Conservation (phyloP, 1,140 invertebrate genomes). For the Orius insidiosus region DNA sequence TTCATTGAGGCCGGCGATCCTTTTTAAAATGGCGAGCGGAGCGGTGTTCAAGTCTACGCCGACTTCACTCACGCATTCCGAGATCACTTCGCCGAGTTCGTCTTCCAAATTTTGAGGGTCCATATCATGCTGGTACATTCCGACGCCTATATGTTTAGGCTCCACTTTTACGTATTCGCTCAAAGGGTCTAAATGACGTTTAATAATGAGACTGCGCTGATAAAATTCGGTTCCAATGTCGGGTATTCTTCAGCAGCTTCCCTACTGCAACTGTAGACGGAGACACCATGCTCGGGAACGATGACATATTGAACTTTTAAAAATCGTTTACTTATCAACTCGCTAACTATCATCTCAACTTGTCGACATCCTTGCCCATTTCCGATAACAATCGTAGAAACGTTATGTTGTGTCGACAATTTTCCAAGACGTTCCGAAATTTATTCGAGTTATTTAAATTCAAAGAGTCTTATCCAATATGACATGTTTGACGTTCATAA, state of each 20-base stretch:
- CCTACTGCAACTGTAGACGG: constrained; percentile 72
- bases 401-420: constrained; percentile 26
- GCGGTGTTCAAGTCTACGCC: constrained; percentile 80
- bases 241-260: constrained; percentile 73
- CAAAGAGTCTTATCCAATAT: constrained; percentile 48
- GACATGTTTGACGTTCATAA: constrained; percentile 49
- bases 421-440: background rate
- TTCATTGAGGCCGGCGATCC: constrained; percentile 61
- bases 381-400: constrained; percentile 61
- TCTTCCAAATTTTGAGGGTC: constrained; percentile 53
- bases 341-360: constrained; percentile 55
- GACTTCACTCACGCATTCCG: constrained; percentile 79
- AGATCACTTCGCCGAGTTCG: constrained; percentile 53
- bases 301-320: constrained; percentile 55
- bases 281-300: constrained; percentile 73
- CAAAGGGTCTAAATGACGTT: constrained; percentile 72
- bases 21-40: constrained; percentile 52
- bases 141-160: constrained; percentile 75
- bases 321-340: constrained; percentile 38
- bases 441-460: constrained; percentile 28
- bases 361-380: constrained; percentile 78
- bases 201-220: constrained; percentile 76
- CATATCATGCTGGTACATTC: constrained; percentile 86
- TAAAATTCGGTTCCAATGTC: constrained; percentile 56
- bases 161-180: constrained; percentile 84